A percentile compares a stretch with the other conserved stretches of the same genome.
Evolutionary conservation across 1,140 invertebrate species (phyloP).

Genomic region (Teleogryllus occipitalis): DNA sequence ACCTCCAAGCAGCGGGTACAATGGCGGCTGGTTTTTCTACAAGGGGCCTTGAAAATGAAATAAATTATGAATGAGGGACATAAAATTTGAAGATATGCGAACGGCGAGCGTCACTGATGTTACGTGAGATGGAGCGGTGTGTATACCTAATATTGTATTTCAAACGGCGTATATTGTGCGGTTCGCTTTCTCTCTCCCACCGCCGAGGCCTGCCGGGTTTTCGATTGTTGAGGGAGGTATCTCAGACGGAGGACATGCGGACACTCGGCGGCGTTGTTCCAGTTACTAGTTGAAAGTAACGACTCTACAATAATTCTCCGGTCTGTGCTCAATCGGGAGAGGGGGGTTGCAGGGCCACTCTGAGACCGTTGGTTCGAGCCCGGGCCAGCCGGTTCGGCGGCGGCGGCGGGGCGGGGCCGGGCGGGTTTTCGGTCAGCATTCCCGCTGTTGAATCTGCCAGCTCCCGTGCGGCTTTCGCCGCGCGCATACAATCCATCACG

Average conservation of each 20-base stretch:
- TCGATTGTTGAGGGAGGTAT: too few species aligned
- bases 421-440: too few species aligned
- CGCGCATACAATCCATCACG: background rate
- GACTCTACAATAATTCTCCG: too few species aligned
- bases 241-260: too few species aligned
- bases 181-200: too few species aligned
- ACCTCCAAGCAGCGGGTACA: background rate
- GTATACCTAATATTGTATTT: background rate
- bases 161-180: background rate
- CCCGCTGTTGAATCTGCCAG: too few species aligned
- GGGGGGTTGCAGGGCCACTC: background rate
- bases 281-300: too few species aligned
- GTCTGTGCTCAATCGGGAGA: too few species aligned
- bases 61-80: background rate
- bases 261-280: too few species aligned
- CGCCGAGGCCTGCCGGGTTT: too few species aligned
- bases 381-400: background rate
- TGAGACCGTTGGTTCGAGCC: background rate
- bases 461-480: too few species aligned
- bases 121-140: background rate
- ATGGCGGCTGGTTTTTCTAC: background rate
- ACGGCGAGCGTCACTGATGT: background rate
- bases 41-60: background rate
- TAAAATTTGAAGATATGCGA: background rate
- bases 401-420: too few species aligned